phyloP scores from a whole-genome alignment of 2,797 vertebrate species.

The Tachyglossus aculeatus region DNA sequence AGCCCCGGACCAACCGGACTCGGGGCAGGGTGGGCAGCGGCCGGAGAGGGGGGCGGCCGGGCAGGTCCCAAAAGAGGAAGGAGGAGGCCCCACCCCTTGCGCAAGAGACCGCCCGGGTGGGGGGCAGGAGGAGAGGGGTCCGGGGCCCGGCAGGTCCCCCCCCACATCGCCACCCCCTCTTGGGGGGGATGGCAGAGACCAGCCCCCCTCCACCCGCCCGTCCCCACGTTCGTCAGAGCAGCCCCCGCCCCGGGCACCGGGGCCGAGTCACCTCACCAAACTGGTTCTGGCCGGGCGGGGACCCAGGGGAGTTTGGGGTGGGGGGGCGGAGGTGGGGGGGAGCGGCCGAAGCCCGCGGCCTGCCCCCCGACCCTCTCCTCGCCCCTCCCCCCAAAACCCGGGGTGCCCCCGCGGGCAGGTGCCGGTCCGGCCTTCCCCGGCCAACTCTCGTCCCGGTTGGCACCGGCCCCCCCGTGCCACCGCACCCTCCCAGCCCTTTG shows the following conservation, averaged over 20 bases:
- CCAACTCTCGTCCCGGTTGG: conserved; percentile 64
- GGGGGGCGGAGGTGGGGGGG: not conserved
- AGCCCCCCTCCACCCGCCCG: not conserved
- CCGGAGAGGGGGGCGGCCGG: conserved; percentile 45
- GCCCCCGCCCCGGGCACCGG: not conserved
- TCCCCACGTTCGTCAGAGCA: not conserved
- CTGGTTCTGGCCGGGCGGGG: not conserved
- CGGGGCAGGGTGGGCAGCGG: conserved; percentile 55
- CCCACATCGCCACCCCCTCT: too few species aligned
- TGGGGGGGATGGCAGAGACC: too few species aligned
- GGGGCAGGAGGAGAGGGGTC: conserved; percentile 69
- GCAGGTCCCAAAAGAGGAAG: conserved; percentile 62
- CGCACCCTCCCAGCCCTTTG: conserved; percentile 36
- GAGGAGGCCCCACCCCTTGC: conserved; percentile 62
- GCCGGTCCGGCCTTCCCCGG: conserved; percentile 57
- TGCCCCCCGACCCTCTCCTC: conserved; percentile 15
- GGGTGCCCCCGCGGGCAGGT: conserved; percentile 53
- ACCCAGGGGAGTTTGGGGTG: not conserved
- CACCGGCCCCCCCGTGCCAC: conserved; percentile 66
- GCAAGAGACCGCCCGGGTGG: conserved; percentile 53
- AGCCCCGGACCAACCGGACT: conserved; percentile 60
- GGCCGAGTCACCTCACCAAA: not conserved
- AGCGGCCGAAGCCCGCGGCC: not conserved
- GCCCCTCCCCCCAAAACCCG: conserved; percentile 43
- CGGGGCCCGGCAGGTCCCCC: conserved; percentile 23